Conservation (phyloP, 2,888 invertebrate genomes). For the Drosophila macrospina region DNA sequence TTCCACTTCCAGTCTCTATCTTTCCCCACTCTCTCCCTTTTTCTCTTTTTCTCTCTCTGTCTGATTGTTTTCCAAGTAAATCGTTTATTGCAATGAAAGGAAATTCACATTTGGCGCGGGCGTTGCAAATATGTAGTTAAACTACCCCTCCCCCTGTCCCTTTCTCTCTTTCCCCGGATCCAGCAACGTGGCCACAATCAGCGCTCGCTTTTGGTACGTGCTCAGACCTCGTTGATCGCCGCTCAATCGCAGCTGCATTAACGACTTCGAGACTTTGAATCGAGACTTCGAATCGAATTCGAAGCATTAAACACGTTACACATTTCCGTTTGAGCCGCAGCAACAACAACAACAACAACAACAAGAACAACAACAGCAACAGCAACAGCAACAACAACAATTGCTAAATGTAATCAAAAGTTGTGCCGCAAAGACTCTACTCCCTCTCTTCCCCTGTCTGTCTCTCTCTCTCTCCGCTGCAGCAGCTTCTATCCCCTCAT, state of each 20-base stretch:
- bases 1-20: neutral
- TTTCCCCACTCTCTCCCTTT: neutral
- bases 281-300: conserved; percentile 22
- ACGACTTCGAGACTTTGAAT: conserved; percentile 15
- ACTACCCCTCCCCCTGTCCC: no score
- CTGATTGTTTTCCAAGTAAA: neutral
- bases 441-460: neutral
- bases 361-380: no score
- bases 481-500: conserved; percentile 3
- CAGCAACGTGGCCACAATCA: conserved; percentile 16
- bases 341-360: conserved; percentile 21
- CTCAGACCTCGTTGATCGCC: conserved; percentile 29
- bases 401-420: conserved; percentile 56
- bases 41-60: no score
- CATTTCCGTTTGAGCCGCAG: conserved; percentile 56
- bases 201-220: conserved; percentile 36
- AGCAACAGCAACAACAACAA: conserved; percentile 15
- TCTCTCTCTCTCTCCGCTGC: neutral
- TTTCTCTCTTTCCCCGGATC: no score
- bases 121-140: neutral
- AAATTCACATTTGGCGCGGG: conserved; percentile 3
- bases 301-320: conserved; percentile 60
- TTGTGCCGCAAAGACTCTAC: conserved; percentile 25
- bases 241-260: conserved; percentile 43
- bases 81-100: conserved; percentile 15